Evolutionary conservation across 2,888 invertebrate genomes (phyloP).

Genomic region (Phyllotreta cruciferae): DNA sequence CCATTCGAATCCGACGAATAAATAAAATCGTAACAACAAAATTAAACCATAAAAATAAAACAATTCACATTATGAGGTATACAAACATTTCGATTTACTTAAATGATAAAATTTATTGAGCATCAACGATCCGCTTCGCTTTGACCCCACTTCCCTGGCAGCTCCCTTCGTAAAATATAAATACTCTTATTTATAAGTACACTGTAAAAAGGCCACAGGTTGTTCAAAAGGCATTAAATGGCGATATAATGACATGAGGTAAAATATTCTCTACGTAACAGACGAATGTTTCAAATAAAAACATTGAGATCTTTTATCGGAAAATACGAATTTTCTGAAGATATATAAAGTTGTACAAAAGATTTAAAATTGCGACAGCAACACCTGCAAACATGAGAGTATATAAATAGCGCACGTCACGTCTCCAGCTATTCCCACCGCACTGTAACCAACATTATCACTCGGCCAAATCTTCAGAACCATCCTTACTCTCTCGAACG

Average conservation of each 20-base stretch:
- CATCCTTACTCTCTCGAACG: constrained; percentile 11
- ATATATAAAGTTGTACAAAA: not conserved
- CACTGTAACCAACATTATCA: not conserved
- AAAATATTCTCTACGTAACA: constrained; percentile 31
- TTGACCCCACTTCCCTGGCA: not conserved
- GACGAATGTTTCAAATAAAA: constrained; percentile 36
- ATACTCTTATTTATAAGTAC: constrained; percentile 45
- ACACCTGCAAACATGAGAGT: constrained; percentile 2
- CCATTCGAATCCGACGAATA: too few species aligned
- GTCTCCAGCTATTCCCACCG: not conserved
- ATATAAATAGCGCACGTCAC: not conserved
- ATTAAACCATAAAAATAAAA: too few species aligned
- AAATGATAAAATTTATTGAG: too few species aligned
- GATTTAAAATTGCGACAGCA: too few species aligned
- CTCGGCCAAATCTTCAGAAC: not conserved
- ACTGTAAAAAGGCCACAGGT: constrained; percentile 48
- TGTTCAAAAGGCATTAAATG: constrained; percentile 43
- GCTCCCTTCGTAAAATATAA: constrained; percentile 15
- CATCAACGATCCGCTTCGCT: too few species aligned
- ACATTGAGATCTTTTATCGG: constrained; percentile 44
- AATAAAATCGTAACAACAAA: too few species aligned
- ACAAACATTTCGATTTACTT: too few species aligned
- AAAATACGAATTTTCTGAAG: constrained; percentile 8
- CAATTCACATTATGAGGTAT: too few species aligned
- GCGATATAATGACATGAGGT: constrained; percentile 35